Evolutionary conservation across 2,888 invertebrate species (phyloP), one percentile per base, ranked within the genome.

Genomic region (Palloptera scutellata): DNA sequence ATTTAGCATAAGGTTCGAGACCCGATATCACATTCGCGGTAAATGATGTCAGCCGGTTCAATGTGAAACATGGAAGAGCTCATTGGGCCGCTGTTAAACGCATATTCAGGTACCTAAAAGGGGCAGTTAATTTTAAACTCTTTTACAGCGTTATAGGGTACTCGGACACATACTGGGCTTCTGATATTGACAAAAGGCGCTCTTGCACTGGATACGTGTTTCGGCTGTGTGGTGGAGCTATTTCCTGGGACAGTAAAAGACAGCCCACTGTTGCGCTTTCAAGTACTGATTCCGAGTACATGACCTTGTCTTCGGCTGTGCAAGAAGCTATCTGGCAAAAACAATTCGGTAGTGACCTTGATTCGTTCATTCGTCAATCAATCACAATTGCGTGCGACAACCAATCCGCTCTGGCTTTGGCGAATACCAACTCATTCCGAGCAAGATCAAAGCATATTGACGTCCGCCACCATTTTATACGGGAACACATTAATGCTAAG

Each of bases 11-110:
- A 66, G 69, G 68, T 9, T 70, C 73, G 13, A 61, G 73, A 13
- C 73, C 72, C 40, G 74, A 75, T 63, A 61, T 74, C 10, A 67
- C 71, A 1, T 74, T 67, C 63, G 72, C 72, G n/a, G 72, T 73
- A 4, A 72, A 67, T 52, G 54, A 53, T 30, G 65, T 73, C 4
- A 75, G 75, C 60, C 62, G 70, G 48, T 75, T 69, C 40, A 73
- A 72, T 43, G 58, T n/a, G n/a, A 67, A n/a, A 68, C 69, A 65
- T 30, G 68, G 64, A 12, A 61, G 69, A n/a, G 51, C 71, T 1
- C 74, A 75, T 53, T 76, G 72, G 72, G 59, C n/a, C 54, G 68
- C 72, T 17, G 69, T 70, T 1, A 74, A 76, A 69, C 57, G 64
- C 53, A 74, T 73, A 48, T 66, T 70, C 19, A 61, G 68, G 40